A percentile compares a stretch with the other conserved stretches of the same genome.
These are phyloP conservation scores for Hexactinellida sp. DNA, from an alignment of 37 sponge, comb jelly and placozoan species.

Conservation along the genomic window DNA sequence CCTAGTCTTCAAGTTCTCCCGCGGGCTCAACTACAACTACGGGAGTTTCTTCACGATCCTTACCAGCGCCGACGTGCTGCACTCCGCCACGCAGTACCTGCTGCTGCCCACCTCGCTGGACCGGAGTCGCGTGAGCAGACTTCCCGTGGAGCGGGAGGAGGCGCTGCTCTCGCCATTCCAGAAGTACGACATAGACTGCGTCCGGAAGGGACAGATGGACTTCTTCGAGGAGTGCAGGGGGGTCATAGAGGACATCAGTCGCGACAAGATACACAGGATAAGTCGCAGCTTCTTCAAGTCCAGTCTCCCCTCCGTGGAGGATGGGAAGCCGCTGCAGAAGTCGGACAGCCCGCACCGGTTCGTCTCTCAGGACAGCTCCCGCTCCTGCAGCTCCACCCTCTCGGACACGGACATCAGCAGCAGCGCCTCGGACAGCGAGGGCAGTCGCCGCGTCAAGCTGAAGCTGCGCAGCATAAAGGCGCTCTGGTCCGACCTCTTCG, in stretches of 20 bases:
- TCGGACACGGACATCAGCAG: slow-evolving; percentile 5
- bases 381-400: neutral
- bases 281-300: neutral
- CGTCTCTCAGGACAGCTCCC: neutral
- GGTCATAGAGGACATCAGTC: neutral
- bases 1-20: slow-evolving; percentile 10
- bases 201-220: neutral
- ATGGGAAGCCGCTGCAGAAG: neutral
- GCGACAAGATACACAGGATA: neutral
- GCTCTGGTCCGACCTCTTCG: neutral
- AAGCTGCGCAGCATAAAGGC: neutral
- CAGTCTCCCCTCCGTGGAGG: neutral
- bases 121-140: neutral
- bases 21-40: slow-evolving; percentile 8
- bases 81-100: neutral
- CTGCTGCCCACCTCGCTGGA: slow-evolving; percentile 1
- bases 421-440: neutral
- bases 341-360: neutral
- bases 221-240: neutral
- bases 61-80: neutral
- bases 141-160: neutral
- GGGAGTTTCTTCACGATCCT: slow-evolving; percentile 11
- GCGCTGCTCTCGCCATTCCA: neutral
- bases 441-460: neutral
- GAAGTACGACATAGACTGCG: neutral